Conservation (phyloP, 2,113 vertebrate species). For the Apistogramma diplotaenia region DNA sequence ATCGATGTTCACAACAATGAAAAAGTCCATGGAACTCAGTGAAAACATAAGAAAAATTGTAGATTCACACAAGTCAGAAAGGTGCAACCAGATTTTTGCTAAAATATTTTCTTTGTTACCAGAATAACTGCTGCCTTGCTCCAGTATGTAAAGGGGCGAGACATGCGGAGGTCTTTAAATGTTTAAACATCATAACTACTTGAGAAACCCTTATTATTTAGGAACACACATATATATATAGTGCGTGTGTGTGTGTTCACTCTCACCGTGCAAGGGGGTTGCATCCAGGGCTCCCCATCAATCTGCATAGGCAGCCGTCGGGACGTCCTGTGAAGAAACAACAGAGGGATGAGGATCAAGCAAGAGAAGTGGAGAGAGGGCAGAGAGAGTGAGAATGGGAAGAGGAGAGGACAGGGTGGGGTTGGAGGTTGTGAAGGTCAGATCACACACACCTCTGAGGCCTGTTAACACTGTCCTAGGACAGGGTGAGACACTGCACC, state of each 20-base stretch:
- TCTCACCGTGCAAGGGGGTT: constrained; percentile 89
- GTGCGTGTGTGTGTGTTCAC: no score
- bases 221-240: no score
- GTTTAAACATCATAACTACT: no score
- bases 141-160: no score
- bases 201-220: no score
- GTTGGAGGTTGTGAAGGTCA: constrained; percentile 45
- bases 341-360: not conserved
- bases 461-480: constrained; percentile 60
- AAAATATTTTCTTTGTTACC: no score
- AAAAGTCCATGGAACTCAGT: not conserved
- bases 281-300: constrained; percentile 97
- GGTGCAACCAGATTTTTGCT: no score
- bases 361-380: not conserved
- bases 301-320: constrained; percentile 96
- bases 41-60: not conserved
- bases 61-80: not conserved
- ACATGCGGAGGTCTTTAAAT: no score
- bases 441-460: constrained; percentile 61
- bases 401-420: not conserved
- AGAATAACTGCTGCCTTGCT: no score
- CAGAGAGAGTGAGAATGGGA: not conserved
- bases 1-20: not conserved
- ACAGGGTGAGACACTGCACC: constrained; percentile 68
- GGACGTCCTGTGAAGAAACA: constrained; percentile 80